phyloP scores from a whole-genome alignment of 2,113 vertebrate genomes.

The Pao palembangensis region DNA sequence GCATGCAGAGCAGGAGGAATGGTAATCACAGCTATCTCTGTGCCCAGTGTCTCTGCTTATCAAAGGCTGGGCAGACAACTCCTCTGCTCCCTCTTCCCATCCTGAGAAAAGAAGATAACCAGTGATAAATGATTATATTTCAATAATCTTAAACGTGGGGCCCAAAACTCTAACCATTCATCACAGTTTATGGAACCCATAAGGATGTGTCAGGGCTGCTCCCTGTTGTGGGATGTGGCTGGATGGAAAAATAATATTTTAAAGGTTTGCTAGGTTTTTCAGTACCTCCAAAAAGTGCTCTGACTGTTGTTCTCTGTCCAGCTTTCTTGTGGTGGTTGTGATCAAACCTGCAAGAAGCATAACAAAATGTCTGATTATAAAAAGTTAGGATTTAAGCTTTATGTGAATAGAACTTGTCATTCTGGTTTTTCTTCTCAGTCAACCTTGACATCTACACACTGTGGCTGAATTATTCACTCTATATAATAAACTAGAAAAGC shows the following conservation, averaged over 20 bases:
- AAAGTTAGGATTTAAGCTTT: background rate
- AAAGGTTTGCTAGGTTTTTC: slow-evolving; percentile 32
- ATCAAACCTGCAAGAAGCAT: slow-evolving; percentile 83
- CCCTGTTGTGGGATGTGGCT: slow-evolving; percentile 52
- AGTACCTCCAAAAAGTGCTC: slow-evolving; percentile 97
- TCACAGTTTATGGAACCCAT: slow-evolving; percentile 64
- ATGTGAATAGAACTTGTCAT: background rate
- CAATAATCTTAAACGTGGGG: slow-evolving; percentile 54
- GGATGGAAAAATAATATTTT: slow-evolving; percentile 57
- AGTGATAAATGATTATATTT: slow-evolving; percentile 70
- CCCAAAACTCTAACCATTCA: slow-evolving; percentile 61
- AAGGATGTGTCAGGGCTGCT: slow-evolving; percentile 57
- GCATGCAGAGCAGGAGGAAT: slow-evolving; percentile 66
- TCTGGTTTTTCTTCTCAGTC: too few relatives aligned
- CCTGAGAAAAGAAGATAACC: slow-evolving; percentile 68
- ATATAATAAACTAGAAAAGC: too few relatives aligned
- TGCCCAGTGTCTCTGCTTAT: slow-evolving; percentile 64
- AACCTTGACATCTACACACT: too few relatives aligned
- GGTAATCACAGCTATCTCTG: slow-evolving; percentile 68
- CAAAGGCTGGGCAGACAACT: slow-evolving; percentile 53
- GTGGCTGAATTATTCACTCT: too few relatives aligned
- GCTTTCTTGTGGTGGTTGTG: slow-evolving; percentile 91
- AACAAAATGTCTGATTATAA: background rate
- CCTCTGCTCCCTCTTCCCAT: slow-evolving; percentile 46
- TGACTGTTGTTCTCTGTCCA: slow-evolving; percentile 96